Evolutionary conservation across 2,888 invertebrate genomes (phyloP), one percentile per base, ranked within the genome.

Genomic region (Acrobasis repandana): DNA sequence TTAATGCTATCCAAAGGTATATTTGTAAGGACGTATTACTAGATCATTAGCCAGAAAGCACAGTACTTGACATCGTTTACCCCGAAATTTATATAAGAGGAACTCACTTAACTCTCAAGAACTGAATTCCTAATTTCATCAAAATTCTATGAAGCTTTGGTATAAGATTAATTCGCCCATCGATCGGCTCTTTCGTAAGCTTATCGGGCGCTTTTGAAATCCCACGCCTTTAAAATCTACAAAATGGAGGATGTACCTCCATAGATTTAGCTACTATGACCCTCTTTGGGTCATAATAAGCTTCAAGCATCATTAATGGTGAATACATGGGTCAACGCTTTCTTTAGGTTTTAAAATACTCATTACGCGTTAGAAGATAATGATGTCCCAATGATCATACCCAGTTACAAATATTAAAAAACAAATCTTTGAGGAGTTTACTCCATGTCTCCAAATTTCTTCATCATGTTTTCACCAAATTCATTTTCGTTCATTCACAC

Each of bases 91-190:
- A 43, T n/a, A 43, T 14, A 14, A 43, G 43, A 11, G 14, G 38
- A 38, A 38, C 11, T 38, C 38, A 11, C n/a, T 14, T 56, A 56
- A 56, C 46, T 36, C 9, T 20, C 67, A 74, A 70, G 66, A 75
- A 71, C 73, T 74, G 70, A 60, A 61, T 65, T 69, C 59, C 61
- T 73, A 72, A 69, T 72, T 72, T 70, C 66, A 69, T 77, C 71
- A 69, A 67, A 71, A 70, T 67, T 43, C 43, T 43, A 69, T 64
- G 65, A 65, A 69, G 69, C 71, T 73, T 71, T 72, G 74, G 73
- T 76, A 75, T 71, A 76, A 73, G 75, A 78, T 80, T 78, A 78
- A 80, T 80, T 79, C 79, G 75, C 77, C 71, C 70, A 68, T 74
- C 72, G 73, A 76, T 76, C 72, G 75, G 65, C 66, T 66, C 76